These are phyloP conservation scores for Campodea augens DNA, from an alignment of 1,140 invertebrate species.

Conservation along the genomic window DNA sequence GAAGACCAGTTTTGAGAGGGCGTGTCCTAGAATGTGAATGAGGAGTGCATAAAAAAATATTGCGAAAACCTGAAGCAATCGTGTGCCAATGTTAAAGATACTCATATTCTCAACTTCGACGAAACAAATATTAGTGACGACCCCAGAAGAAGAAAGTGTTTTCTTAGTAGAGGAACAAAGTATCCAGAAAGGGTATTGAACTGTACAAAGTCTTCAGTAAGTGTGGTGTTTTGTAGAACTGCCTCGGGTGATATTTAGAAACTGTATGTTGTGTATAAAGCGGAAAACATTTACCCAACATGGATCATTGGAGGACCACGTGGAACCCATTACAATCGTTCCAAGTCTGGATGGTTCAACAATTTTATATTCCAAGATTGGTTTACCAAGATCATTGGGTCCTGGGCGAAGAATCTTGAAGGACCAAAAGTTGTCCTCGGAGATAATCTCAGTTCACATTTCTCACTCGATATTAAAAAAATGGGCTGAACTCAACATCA, in stretches of 20 bases:
- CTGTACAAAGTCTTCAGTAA: constrained; percentile 18
- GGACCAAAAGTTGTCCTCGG: background rate
- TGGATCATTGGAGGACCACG: background rate
- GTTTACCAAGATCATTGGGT: background rate
- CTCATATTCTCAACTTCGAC: constrained; percentile 24
- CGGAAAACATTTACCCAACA: constrained; percentile 3
- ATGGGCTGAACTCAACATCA: background rate
- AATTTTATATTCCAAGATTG: background rate
- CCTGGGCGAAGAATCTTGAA: background rate
- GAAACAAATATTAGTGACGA: constrained; percentile 25
- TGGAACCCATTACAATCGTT: background rate
- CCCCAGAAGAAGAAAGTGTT: constrained; percentile 17
- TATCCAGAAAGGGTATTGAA: constrained; percentile 20
- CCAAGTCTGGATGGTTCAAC: constrained; percentile 1
- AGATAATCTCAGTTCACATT: background rate
- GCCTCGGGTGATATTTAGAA: constrained; percentile 15
- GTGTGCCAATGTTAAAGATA: no score
- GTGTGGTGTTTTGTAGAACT: constrained; percentile 21
- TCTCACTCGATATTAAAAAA: background rate
- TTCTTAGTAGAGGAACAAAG: constrained; percentile 18
- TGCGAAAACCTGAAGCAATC: no score
- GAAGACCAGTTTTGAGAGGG: no score
- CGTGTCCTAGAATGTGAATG: no score
- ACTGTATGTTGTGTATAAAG: constrained; percentile 15
- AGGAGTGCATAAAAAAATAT: no score